These are phyloP conservation scores for Halcyon malimbica DNA, from an alignment of 2,113 vertebrate species.

Conservation along the genomic window DNA sequence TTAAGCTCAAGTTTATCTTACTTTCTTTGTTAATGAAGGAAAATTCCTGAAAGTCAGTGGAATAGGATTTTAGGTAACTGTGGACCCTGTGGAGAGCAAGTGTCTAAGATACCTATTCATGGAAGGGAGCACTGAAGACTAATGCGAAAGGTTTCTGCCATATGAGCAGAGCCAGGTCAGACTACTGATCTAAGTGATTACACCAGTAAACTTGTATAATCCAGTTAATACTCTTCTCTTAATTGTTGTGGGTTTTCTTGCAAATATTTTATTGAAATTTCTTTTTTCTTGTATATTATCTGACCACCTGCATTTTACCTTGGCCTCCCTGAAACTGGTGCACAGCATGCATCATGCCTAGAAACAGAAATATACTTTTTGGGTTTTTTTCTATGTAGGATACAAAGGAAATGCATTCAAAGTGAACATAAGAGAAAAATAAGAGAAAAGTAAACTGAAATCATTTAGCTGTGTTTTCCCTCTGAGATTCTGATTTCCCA, in stretches of 20 bases:
- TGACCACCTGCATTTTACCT: background rate
- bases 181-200: background rate
- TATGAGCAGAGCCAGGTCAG: background rate
- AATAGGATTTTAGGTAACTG: background rate
- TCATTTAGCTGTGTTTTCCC: background rate
- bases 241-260: background rate
- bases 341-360: background rate
- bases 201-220: background rate
- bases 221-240: background rate
- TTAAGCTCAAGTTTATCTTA: background rate
- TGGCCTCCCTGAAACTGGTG: background rate
- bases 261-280: background rate
- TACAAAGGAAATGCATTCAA: background rate
- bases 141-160: background rate
- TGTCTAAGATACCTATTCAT: background rate
- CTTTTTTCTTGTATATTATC: background rate
- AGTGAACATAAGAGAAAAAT: background rate
- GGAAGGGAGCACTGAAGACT: background rate
- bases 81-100: background rate
- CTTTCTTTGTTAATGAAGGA: background rate
- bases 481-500: background rate
- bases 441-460: constrained; percentile 25
- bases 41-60: background rate
- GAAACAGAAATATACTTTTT: background rate
- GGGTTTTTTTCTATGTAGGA: background rate